Evolutionary conservation across 2,797 vertebrate species (phyloP).

Genomic region (Gephyroberyx darwinii): DNA sequence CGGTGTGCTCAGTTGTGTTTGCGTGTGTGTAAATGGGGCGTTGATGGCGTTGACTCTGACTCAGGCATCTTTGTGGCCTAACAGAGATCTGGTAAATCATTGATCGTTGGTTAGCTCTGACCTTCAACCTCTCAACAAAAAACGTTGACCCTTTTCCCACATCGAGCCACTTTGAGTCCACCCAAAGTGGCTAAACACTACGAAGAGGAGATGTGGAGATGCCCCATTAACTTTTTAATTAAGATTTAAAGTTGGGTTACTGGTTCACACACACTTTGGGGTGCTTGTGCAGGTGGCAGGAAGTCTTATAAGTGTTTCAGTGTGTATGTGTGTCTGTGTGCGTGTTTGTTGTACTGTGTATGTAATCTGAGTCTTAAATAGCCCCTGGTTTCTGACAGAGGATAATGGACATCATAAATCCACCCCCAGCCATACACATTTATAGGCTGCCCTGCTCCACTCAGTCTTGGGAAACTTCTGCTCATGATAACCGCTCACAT

Average conservation of each 20-base stretch:
- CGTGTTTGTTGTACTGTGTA: slow-evolving; percentile 51
- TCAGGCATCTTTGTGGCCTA: background rate
- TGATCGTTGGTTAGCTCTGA: background rate
- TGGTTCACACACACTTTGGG: slow-evolving; percentile 5
- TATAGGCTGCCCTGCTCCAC: slow-evolving; percentile 20
- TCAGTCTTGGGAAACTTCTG: slow-evolving; percentile 58
- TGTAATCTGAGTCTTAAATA: slow-evolving; percentile 73
- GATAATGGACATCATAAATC: slow-evolving; percentile 71
- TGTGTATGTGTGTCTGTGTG: slow-evolving; percentile 47
- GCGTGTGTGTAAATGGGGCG: background rate
- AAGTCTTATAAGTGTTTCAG: slow-evolving; percentile 44
- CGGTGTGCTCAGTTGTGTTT: too few species aligned
- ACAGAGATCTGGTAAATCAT: background rate
- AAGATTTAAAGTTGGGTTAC: background rate
- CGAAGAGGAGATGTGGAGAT: background rate
- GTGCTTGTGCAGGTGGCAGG: slow-evolving; percentile 42
- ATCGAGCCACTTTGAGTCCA: background rate
- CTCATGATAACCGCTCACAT: slow-evolving; percentile 37
- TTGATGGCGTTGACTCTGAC: background rate
- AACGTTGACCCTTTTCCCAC: background rate
- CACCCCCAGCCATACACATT: slow-evolving; percentile 27
- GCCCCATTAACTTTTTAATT: background rate
- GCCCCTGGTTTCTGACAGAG: slow-evolving; percentile 52
- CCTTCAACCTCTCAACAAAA: background rate
- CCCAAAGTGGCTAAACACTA: background rate